These are phyloP conservation scores for Cheirogaleus major DNA, from an alignment of 2,797 vertebrate genomes.

Conservation along the genomic window DNA sequence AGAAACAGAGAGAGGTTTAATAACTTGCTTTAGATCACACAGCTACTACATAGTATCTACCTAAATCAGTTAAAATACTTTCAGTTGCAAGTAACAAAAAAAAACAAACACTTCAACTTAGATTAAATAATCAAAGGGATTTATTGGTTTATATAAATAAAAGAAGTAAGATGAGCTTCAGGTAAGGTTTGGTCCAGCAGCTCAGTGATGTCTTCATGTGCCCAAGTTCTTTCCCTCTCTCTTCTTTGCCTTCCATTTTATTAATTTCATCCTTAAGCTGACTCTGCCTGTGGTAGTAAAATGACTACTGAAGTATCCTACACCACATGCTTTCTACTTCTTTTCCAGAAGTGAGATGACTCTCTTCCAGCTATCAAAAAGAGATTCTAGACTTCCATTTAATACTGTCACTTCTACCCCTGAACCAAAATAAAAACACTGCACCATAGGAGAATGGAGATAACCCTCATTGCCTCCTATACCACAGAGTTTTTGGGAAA, in stretches of 20 bases:
- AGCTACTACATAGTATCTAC: neutral
- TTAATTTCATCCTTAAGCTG: neutral
- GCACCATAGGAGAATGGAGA: neutral
- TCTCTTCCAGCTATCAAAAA: neutral
- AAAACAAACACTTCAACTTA: neutral
- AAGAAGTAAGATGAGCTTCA: neutral
- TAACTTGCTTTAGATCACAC: neutral
- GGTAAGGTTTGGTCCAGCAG: neutral
- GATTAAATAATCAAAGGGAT: neutral
- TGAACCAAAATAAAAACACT: neutral
- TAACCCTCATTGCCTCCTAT: neutral
- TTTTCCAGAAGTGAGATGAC: neutral
- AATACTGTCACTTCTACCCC: neutral
- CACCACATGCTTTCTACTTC: neutral
- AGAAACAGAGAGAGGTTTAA: neutral
- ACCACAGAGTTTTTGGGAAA: neutral
- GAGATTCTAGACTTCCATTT: neutral
- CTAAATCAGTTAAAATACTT: neutral
- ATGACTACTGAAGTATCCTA: neutral
- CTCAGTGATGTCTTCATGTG: neutral
- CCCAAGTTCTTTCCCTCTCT: neutral
- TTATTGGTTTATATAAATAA: neutral
- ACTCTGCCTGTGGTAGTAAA: neutral
- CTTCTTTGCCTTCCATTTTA: neutral
- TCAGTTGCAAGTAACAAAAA: neutral